phyloP scores from a whole-genome alignment of 2,888 invertebrate genomes.

The Trachelus iudaicus region DNA sequence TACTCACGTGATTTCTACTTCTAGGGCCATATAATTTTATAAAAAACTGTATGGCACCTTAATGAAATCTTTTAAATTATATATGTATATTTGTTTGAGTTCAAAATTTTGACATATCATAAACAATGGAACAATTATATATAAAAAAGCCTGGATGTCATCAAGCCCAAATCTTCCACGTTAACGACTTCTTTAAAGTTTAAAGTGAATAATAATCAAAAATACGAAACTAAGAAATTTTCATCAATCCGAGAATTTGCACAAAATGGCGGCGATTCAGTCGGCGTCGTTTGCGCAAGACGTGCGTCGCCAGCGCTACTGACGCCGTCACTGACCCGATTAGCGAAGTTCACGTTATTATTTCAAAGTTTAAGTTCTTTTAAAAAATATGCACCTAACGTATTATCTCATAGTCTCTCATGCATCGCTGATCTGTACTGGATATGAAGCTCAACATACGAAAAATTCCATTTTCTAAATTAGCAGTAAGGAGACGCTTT shows the following conservation, averaged over 20 bases:
- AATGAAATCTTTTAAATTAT: neutral
- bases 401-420: neutral
- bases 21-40: neutral
- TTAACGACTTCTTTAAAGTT: neutral
- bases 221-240: neutral
- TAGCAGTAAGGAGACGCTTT: neutral
- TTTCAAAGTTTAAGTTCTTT: neutral
- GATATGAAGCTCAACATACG: too few species aligned
- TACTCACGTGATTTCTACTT: neutral
- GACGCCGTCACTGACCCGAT: neutral
- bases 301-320: neutral
- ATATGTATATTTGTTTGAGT: neutral
- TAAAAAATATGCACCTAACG: neutral
- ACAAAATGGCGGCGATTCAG: neutral
- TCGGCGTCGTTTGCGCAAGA: neutral
- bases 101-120: neutral
- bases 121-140: neutral
- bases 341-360: neutral
- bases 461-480: neutral
- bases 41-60: neutral
- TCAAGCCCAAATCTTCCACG: neutral
- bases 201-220: neutral
- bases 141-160: too few species aligned
- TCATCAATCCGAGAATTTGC: neutral
- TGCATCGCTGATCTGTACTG: neutral